Percentiles rank a stretch among this genome's conserved stretches.
Evolutionary conservation across 2,113 vertebrate genomes (phyloP).

Genomic region (Etia nguti): DNA sequence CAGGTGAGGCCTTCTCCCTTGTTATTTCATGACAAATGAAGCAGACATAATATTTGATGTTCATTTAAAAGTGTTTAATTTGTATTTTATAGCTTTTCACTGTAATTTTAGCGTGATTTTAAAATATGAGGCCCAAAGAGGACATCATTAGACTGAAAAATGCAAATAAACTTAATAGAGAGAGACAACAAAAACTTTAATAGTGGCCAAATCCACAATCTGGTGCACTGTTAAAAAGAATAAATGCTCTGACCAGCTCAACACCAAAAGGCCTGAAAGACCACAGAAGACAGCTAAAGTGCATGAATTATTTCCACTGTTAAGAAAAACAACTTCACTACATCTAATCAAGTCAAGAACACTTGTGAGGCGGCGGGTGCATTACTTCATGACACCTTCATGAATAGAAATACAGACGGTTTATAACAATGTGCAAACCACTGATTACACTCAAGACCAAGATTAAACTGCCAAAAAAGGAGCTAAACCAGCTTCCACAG

Average conservation of each 20-base stretch:
- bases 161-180: neutral
- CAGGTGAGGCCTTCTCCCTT: neutral
- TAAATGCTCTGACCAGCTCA: neutral
- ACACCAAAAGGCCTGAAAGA: neutral
- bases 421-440: neutral
- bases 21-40: rapidly evolving
- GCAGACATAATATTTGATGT: rapidly evolving
- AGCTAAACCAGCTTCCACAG: neutral
- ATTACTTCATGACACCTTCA: neutral
- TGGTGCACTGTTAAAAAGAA: neutral
- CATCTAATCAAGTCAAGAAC: neutral
- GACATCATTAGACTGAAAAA: neutral
- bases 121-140: neutral
- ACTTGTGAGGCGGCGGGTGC: neutral
- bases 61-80: neutral
- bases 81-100: neutral
- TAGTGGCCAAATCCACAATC: neutral
- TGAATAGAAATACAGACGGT: neutral
- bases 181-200: neutral
- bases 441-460: neutral
- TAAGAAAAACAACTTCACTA: neutral
- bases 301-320: rapidly evolving
- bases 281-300: rapidly evolving
- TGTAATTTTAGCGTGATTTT: rapidly evolving
- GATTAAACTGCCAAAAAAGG: neutral